Percentiles rank a stretch among this genome's conserved stretches.
These are phyloP conservation scores for Barbus barbus DNA, from an alignment of 2,113 vertebrate species.

Conservation along the genomic window DNA sequence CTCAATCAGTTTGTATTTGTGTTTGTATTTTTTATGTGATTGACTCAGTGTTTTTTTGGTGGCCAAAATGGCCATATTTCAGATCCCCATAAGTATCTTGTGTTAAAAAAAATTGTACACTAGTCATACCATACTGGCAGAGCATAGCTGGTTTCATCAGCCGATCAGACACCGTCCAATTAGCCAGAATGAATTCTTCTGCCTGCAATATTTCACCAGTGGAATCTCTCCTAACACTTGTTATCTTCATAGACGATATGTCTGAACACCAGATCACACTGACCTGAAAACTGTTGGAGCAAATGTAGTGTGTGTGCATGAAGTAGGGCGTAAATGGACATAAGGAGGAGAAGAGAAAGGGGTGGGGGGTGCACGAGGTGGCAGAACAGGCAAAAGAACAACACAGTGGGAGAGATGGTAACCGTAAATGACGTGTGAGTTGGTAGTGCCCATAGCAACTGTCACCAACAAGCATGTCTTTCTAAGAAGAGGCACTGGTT, in stretches of 20 bases:
- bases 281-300: conserved; percentile 31
- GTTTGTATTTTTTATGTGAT: too few species aligned
- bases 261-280: background rate
- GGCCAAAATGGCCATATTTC: background rate
- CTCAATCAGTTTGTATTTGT: too few species aligned
- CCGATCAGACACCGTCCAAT: conserved; percentile 39
- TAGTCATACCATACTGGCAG: background rate
- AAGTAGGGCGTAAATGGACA: background rate
- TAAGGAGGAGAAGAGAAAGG: background rate
- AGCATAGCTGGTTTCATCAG: conserved; percentile 12
- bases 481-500: conserved; percentile 25
- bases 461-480: conserved; percentile 48
- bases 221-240: background rate
- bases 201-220: conserved; percentile 11
- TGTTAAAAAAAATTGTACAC: background rate
- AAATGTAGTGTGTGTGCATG: background rate
- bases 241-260: too few species aligned
- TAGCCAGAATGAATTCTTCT: conserved; percentile 23
- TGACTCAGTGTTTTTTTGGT: too few species aligned
- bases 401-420: conserved; percentile 40
- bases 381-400: conserved; percentile 35
- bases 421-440: conserved; percentile 42
- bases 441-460: conserved; percentile 51
- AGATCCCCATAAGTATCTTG: background rate
- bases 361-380: background rate